Base-by-base conservation (phyloP, 1,140 invertebrate genomes). In the Protaetia brevitarsis region DNA sequence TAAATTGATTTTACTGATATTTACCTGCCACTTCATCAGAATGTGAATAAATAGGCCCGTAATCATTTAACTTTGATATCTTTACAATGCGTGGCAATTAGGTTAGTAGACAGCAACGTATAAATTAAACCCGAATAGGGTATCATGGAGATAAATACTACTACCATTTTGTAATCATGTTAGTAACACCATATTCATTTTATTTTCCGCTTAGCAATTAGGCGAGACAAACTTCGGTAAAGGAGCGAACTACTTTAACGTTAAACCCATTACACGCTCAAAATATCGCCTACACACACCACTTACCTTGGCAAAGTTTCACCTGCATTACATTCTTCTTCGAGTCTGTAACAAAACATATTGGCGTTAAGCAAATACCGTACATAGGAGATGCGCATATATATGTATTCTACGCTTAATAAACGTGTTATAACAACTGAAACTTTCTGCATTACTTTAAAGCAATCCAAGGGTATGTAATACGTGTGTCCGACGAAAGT, bases 401-500 rank as follows among this genome's bases (percentile, higher is more conserved):
- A 19, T 10, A 19, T 26, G 19, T 51, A 6, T 23, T 21, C 13
- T n/a, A n/a, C 13, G 8, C 13, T 23, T 19, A 19, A 51, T 3
- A 16, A 16, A 23, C 19, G 19, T 7, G 26, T 51, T 51, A 51
- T 51, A 7, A 19, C 19, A 51, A 51, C 41, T 0, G 2, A 7
- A 51, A 51, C 19, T 51, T 23, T 23, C 21, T 11, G 16, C 16
- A 23, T 51, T 51, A 51, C 19, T 51, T 51, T 59, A 59, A 29
- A 27, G 29, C 29, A 29, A 30, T 59, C 11, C 57, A 59, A 5
- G 6, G 29, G 10, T 30, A 34, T 61, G 65, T 66, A 62, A 66
- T 66, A 66, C 65, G 62, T 59, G 62, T 66, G 65, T 62, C 65
- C 36, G 60, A 66, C 31, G 30, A 59, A 59, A 61, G 65, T 61